Base-by-base conservation (phyloP, 2,888 invertebrate species). In the Rhopalosiphum nymphaeae region DNA sequence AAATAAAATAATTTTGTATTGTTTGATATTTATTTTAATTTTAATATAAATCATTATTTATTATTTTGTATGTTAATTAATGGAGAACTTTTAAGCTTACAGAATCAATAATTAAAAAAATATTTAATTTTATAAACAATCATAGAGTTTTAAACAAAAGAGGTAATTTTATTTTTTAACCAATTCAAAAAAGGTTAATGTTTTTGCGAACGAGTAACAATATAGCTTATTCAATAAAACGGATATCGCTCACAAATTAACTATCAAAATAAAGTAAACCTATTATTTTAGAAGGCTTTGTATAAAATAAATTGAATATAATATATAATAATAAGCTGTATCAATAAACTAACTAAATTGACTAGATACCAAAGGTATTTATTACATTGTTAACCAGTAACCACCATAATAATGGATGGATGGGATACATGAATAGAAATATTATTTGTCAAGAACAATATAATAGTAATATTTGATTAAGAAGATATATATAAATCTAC, bases 161-260 rank as follows among this genome's bases (percentile, higher is more conserved):
- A 57, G 57, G 29, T 25, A 57, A 44, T 86, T 86, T n/a, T 86
- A 46, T 85, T 61, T 61, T 10, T 7, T 13, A 91, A n/a, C 21
- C n/a, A 46, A 86, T 26, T 3, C 44, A 11, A 86, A 85, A 91
- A 57, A 86, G 3, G n/a, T 91, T 86, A 61, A 86, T 91, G 78
- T 46, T 91, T 91, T 91, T 57, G 29, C 44, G 13, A 7, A 5
- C n/a, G 1, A 91, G 46, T n/a, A 86, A 86, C 13, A 86, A 91
- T 57, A 91, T 57, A 44, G 36, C 21, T 13, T 44, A 91, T 91
- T 85, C 25, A 86, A 85, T 91, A 86, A 86, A 91, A 86, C n/a
- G 29, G 46, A 46, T 46, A 46, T 46, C 25, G 44, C 86, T 11
- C 25, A 26, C 42, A 84, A 29, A 56, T 84, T 10, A 56, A 26